These are phyloP conservation scores for Mechanitis messenoides DNA, from an alignment of 2,888 invertebrate genomes.

Conservation along the genomic window DNA sequence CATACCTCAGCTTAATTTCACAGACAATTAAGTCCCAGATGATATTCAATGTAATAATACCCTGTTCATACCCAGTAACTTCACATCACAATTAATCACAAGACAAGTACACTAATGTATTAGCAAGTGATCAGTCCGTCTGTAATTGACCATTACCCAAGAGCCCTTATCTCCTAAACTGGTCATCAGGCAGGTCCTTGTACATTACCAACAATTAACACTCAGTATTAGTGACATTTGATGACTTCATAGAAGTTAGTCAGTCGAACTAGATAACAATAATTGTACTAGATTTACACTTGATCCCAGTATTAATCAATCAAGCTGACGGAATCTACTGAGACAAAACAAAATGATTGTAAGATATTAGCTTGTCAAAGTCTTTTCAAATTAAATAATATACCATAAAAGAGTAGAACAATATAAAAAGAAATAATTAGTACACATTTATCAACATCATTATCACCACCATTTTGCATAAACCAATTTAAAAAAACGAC, in stretches of 20 bases:
- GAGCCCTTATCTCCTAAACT: slow-evolving; percentile 2
- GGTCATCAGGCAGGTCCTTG: neutral
- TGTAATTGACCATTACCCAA: slow-evolving; percentile 2
- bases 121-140: slow-evolving; percentile 1
- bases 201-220: slow-evolving; percentile 2
- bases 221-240: neutral
- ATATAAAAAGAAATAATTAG: no score
- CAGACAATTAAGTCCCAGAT: no score
- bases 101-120: neutral
- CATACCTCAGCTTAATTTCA: no score
- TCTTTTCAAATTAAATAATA: no score
- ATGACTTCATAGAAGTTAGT: slow-evolving; percentile 1
- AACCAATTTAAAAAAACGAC: no score
- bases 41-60: neutral
- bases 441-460: no score
- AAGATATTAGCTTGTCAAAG: no score
- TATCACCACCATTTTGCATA: no score
- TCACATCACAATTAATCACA: neutral
- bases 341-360: no score
- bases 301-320: neutral
- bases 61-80: neutral
- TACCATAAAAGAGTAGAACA: no score
- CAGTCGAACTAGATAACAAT: neutral
- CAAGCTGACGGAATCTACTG: no score
- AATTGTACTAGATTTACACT: neutral